Evolutionary conservation across 2,113 vertebrate species (phyloP).

Genomic region (Smithornis capensis): DNA sequence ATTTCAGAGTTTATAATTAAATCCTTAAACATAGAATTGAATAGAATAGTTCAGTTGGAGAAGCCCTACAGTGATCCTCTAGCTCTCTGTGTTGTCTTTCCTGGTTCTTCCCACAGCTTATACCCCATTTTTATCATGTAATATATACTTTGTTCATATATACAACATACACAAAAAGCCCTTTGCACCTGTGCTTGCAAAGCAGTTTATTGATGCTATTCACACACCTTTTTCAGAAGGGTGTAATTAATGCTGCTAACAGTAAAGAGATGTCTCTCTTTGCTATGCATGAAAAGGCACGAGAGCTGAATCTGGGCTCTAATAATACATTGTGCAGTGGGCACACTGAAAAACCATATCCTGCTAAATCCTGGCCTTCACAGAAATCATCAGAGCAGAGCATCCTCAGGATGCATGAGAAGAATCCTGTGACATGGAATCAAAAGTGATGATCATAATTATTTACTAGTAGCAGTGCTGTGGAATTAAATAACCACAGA

Average conservation of each 20-base stretch:
- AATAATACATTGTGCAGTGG: not conserved
- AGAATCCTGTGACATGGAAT: not conserved
- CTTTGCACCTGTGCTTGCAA: not conserved
- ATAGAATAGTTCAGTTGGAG: not conserved
- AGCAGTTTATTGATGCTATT: not conserved
- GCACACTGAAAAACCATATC: constrained; percentile 7
- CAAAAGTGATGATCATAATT: not conserved
- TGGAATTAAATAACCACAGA: not conserved
- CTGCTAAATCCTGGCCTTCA: constrained; percentile 2
- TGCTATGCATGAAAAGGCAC: not conserved
- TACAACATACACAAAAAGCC: not conserved
- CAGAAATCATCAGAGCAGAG: not conserved
- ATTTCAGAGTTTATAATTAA: not conserved
- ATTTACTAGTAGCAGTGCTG: not conserved
- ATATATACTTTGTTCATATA: not conserved
- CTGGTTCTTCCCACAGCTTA: not conserved
- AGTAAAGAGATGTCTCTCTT: not conserved
- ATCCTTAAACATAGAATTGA: not conserved
- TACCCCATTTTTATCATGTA: not conserved
- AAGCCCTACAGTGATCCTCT: not conserved
- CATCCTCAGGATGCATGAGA: not conserved
- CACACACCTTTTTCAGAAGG: constrained; percentile 11
- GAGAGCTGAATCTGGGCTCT: not conserved
- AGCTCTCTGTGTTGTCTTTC: not conserved
- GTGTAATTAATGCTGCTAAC: constrained; percentile 22